These are phyloP conservation scores for Panulirus ornatus DNA, from an alignment of 1,140 invertebrate species.

Conservation along the genomic window DNA sequence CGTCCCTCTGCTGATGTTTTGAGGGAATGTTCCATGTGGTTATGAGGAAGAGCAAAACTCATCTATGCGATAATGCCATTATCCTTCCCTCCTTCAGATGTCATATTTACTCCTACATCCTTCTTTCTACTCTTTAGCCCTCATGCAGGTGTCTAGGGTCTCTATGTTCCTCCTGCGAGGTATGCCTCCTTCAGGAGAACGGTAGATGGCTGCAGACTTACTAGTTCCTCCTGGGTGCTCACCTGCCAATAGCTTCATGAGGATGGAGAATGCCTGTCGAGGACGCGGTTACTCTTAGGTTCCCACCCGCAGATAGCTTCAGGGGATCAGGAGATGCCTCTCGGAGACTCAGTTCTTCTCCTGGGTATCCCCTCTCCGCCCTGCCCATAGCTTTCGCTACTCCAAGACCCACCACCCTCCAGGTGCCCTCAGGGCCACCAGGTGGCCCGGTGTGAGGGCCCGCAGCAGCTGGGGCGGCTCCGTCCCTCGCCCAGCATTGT, in stretches of 20 bases:
- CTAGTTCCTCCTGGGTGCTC: neutral
- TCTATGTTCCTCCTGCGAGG: no score
- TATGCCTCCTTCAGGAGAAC: neutral
- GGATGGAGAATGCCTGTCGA: neutral
- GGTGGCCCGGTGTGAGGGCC: constrained; percentile 27
- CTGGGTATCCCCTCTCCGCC: neutral
- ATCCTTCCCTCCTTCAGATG: no score
- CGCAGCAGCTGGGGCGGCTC: constrained; percentile 32
- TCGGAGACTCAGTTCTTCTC: constrained; percentile 13
- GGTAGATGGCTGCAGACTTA: neutral
- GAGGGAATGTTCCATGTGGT: no score
- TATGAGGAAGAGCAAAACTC: no score
- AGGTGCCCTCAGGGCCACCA: constrained; percentile 30
- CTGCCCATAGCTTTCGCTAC: neutral
- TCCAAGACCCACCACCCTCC: constrained; percentile 18
- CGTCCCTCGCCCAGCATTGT: constrained; percentile 31
- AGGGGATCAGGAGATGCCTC: neutral
- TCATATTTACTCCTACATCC: no score
- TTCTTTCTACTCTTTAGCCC: no score
- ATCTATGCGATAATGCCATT: no score
- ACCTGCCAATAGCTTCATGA: neutral
- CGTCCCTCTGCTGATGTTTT: no score
- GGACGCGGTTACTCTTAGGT: constrained; percentile 16
- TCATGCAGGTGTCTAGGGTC: no score
- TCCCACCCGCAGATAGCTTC: neutral